Base-by-base conservation (phyloP, 2,797 vertebrate species). In the Galaxias olidus region DNA sequence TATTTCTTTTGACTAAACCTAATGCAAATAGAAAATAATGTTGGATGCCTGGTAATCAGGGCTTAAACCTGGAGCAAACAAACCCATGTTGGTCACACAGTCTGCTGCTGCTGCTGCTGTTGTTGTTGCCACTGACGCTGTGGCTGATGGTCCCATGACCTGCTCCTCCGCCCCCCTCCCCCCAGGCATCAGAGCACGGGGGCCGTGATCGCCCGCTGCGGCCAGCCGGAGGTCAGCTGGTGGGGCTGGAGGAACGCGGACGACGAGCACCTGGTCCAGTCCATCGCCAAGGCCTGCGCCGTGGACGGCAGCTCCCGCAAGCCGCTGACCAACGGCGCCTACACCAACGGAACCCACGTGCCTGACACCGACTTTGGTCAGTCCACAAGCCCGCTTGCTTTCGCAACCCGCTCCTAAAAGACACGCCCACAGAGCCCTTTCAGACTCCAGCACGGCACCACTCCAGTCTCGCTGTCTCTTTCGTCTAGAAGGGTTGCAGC, bases 211-310 rank as follows among this genome's bases (percentile, higher is more conserved):
- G 95, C 96, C 12, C 96, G 97, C 78, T 98, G 96, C 0, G 94
- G 96, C n/a, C 97, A 99, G 80, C 97, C 97, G 0, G 97, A 99
- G 86, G 96, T 99, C 84, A 98, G 97, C 87, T 99, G 97, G 97
- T 99, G 97, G 97, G 97, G 97, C 70, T 99, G 97, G 96, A 93
- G 97, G 63, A 99, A 98, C 0, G 95, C 96, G 0, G 97, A 99
- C 0, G 97, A 99, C 0, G 97, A 99, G 71, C 96, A 98, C 79
- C 90, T 98, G 53, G 96, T 98, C 40, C 96, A 98, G 78, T 98
- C 96, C 4, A 95, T 99, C 13, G 96, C 96, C 85, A 97, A 93
- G 87, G 96, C 97, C 52, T 99, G 96, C 41, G 95, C 95, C 4
- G 93, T 94, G n/a, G 95, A 95, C 80, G 85, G 90, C 3, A 92